Percentiles rank a stretch among this genome's conserved stretches.
Evolutionary conservation across 2,797 vertebrate genomes (phyloP).

Genomic region (Danio aesculapii): DNA sequence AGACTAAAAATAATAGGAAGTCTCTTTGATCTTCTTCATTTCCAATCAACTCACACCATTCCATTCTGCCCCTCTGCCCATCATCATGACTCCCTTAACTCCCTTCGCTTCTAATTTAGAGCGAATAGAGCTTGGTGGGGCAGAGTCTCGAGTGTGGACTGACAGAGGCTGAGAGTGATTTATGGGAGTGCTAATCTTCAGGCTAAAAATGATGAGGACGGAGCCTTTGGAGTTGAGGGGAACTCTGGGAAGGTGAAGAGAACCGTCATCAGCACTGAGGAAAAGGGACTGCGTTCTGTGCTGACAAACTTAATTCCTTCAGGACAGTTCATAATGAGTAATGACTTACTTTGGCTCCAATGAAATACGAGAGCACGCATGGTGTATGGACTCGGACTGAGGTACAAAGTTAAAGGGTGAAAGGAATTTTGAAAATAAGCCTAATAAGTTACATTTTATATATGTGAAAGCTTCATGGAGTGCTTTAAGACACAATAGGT

Average conservation of each 20-base stretch:
- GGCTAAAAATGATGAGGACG: conserved; percentile 46
- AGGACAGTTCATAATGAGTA: conserved; percentile 31
- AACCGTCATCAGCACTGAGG: conserved; percentile 37
- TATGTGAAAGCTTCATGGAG: conserved; percentile 3
- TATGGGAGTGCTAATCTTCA: conserved; percentile 59
- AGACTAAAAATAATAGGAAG: conserved; percentile 49
- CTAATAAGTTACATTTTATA: conserved; percentile 25
- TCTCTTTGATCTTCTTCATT: conserved; percentile 62
- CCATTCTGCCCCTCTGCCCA: conserved; percentile 46
- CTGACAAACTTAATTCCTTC: conserved; percentile 35
- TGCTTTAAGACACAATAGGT: conserved; percentile 14
- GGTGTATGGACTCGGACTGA: background rate
- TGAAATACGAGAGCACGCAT: conserved; percentile 19
- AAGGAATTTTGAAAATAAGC: conserved; percentile 35
- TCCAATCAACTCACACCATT: conserved; percentile 59
- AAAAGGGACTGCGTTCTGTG: background rate
- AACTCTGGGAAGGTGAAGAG: conserved; percentile 44
- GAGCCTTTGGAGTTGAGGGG: conserved; percentile 51
- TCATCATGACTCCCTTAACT: conserved; percentile 44
- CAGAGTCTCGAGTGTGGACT: conserved; percentile 36
- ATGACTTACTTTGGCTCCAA: conserved; percentile 26
- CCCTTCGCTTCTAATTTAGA: conserved; percentile 62
- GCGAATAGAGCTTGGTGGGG: conserved; percentile 27
- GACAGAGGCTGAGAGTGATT: conserved; percentile 58
- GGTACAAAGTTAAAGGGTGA: conserved; percentile 11